Percentiles rank a stretch among this genome's conserved stretches.
Conservation (phyloP, 2,797 vertebrate genomes). For the Macroramphosus scolopax region DNA sequence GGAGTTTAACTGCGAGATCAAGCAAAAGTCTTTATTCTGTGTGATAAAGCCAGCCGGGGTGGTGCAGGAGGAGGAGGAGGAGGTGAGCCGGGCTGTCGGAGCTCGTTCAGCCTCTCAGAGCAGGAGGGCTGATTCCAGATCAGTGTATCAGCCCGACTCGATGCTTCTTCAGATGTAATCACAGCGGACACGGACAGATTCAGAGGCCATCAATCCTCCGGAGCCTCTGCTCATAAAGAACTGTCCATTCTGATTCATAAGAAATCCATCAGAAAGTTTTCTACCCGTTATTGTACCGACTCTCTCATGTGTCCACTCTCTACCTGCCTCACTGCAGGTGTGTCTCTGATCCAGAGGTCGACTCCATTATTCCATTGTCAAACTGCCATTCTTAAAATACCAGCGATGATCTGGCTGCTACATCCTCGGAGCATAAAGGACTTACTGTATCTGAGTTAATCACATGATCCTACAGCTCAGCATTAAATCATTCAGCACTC, state of each 20-base stretch:
- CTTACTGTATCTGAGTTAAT: constrained; percentile 25
- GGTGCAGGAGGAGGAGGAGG: not conserved
- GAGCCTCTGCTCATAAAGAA: not conserved
- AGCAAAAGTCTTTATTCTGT: constrained; percentile 40
- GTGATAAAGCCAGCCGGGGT: constrained; percentile 14
- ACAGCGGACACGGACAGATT: not conserved
- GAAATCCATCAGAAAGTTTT: constrained; percentile 19
- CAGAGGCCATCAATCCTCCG: not conserved
- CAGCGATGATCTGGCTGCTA: constrained; percentile 23
- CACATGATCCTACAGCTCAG: constrained; percentile 34
- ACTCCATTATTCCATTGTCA: constrained; percentile 3
- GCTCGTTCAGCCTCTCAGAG: not conserved
- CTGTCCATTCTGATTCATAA: constrained; percentile 11
- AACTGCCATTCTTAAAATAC: constrained; percentile 38
- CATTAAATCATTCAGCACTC: constrained; percentile 5
- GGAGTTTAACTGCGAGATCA: constrained; percentile 42
- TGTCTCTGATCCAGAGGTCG: too few relatives aligned
- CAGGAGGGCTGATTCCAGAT: constrained; percentile 12
- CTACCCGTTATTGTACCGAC: not conserved
- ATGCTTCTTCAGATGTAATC: not conserved
- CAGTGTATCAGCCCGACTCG: not conserved
- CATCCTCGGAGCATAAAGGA: constrained; percentile 17
- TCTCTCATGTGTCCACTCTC: constrained; percentile 1
- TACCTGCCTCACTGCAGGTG: not conserved
- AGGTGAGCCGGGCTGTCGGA: too few relatives aligned